These are phyloP conservation scores for Pseudomugil gertrudae DNA, from an alignment of 2,797 vertebrate species.

Conservation along the genomic window DNA sequence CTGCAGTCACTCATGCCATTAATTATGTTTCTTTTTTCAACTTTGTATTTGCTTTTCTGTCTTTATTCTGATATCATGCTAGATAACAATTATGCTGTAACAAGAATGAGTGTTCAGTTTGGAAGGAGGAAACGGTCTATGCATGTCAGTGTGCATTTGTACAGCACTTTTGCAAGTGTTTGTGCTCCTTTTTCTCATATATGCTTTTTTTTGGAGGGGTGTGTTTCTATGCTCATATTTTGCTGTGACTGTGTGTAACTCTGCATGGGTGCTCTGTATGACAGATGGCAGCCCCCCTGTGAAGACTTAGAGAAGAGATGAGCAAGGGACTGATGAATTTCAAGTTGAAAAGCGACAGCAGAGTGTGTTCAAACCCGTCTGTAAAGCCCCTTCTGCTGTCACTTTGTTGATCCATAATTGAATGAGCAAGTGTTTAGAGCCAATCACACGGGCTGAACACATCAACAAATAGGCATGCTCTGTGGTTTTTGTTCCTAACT, in stretches of 20 bases:
- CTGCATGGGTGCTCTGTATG: conserved; percentile 27
- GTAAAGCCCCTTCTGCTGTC: conserved; percentile 57
- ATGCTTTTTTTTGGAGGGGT: conserved; percentile 7
- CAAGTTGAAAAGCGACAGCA: conserved; percentile 65
- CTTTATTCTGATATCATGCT: conserved; percentile 40
- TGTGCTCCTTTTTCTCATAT: conserved; percentile 22
- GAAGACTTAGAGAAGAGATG: conserved; percentile 50
- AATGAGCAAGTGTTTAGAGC: conserved; percentile 71
- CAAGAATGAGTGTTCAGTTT: conserved; percentile 66
- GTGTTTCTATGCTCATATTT: conserved; percentile 27
- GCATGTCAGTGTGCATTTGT: conserved; percentile 12
- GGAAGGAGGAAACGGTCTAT: conserved; percentile 19
- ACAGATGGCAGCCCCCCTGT: conserved; percentile 68
- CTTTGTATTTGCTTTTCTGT: conserved; percentile 1
- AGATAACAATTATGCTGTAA: conserved; percentile 66
- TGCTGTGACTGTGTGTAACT: conserved; percentile 26
- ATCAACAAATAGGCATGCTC: conserved; percentile 55
- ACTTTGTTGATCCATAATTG: conserved; percentile 67
- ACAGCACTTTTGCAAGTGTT: conserved; percentile 12
- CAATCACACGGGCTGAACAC: conserved; percentile 61
- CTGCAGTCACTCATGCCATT: conserved; percentile 31
- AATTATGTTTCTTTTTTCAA: conserved; percentile 18
- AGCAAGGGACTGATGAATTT: conserved; percentile 63
- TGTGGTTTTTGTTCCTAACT: conserved; percentile 47
- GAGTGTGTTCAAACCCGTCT: conserved; percentile 55